These are phyloP conservation scores for Drosophila koepferae DNA, from an alignment of 2,888 invertebrate genomes.

Conservation along the genomic window DNA sequence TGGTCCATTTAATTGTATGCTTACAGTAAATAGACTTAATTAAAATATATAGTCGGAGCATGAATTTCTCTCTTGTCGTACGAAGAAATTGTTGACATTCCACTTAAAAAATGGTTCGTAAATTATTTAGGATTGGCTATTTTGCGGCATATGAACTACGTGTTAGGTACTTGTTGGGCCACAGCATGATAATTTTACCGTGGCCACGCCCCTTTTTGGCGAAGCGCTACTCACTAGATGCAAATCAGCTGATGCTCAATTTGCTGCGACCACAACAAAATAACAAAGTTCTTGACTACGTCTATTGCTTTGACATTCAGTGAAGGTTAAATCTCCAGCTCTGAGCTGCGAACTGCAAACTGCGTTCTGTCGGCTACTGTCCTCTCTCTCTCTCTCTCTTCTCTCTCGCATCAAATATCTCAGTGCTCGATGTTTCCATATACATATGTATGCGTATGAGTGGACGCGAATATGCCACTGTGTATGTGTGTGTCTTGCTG, in stretches of 20 bases:
- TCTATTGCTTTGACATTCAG: conserved; percentile 67
- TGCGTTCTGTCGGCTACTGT: not conserved
- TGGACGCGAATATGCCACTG: not conserved
- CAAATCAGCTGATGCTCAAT: conserved; percentile 60
- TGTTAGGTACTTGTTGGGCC: conserved; percentile 9
- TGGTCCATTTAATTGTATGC: not conserved
- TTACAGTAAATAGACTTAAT: conserved; percentile 13
- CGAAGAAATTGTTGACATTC: conserved; percentile 7
- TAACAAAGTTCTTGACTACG: conserved; percentile 6
- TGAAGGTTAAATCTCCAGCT: conserved; percentile 56
- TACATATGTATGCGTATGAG: not conserved
- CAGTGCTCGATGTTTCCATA: conserved; percentile 11
- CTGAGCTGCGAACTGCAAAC: conserved; percentile 6
- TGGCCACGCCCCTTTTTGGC: conserved; percentile 2
- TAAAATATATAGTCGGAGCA: not conserved
- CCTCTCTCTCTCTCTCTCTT: not conserved
- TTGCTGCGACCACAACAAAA: conserved; percentile 36
- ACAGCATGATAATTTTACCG: conserved; percentile 4
- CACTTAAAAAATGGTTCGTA: conserved; percentile 1
- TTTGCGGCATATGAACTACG: not conserved
- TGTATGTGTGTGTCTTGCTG: not conserved
- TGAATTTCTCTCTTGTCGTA: not conserved
- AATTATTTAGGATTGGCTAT: conserved; percentile 12
- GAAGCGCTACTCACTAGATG: conserved; percentile 24
- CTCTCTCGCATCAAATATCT: not conserved